Evolutionary conservation across 2,797 vertebrate species (phyloP), one percentile per base, ranked within the genome.

Genomic region (Distichodus sexfasciatus): DNA sequence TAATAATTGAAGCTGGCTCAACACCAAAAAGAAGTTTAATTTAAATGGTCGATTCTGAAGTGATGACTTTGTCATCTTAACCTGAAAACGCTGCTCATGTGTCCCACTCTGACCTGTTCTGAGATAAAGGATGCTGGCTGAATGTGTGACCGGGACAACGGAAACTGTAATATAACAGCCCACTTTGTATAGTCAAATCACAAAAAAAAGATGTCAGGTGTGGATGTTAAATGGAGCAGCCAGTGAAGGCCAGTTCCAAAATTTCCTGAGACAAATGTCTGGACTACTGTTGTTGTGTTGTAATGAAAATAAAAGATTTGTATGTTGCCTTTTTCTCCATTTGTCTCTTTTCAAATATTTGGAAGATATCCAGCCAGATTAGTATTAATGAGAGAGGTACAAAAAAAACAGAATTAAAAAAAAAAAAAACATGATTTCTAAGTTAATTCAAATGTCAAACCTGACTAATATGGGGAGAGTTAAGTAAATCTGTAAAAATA

Each of bases 241-340:
- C 12, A 29, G 3, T 31, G 12, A 53, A n/a, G 10, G 7, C 15
- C n/a, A 33, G 51, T 19, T 17, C 33, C 10, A 36, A 23, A 23
- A n/a, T 23, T 57, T 57, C 51, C 51, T 55, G 29, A 19, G 51
- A 55, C 4, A 19, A 4, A 33, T 15, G 8, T 12, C 9, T 36
- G 31, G 29, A 1, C 2, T 0, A 26, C 24, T 10, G 28, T 33
- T 33, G 8, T 53, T n/a, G 28, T 38, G 31, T 35, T 38, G 19
- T 38, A 24, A 9, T 31, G 17, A 55, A 1, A 57, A 57, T 57
- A 57, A 57, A 57, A n/a, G n/a, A n/a, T n/a, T n/a, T n/a, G n/a
- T n/a, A n/a, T n/a, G n/a, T n/a, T n/a, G n/a, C n/a, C n/a, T n/a
- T n/a, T n/a, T n/a, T n/a, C n/a, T n/a, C n/a, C n/a, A n/a, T n/a